Conservation (phyloP, 2,888 invertebrate species). For the Epinotia ramella region DNA sequence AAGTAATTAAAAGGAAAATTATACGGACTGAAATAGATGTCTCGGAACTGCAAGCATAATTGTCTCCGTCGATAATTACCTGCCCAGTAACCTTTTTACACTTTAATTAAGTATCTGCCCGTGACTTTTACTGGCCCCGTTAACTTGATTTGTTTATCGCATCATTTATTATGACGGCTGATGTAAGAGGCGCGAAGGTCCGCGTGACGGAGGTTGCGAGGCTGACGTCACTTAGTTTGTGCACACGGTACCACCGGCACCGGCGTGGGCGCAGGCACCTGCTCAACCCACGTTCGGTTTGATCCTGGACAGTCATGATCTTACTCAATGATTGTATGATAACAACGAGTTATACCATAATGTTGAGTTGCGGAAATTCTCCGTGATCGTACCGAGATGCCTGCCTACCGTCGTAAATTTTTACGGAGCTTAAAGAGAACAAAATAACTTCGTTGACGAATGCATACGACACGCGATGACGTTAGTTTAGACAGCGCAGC, state of each 20-base stretch:
- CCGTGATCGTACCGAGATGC: not conserved
- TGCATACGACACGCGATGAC: constrained; percentile 29
- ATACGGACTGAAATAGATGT: constrained; percentile 14
- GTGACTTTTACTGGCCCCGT: constrained; percentile 36
- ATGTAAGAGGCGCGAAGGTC: constrained; percentile 53
- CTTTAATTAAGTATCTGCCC: constrained; percentile 25
- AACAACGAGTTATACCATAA: constrained; percentile 4
- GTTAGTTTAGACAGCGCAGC: constrained; percentile 7
- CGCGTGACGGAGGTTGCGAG: constrained; percentile 69
- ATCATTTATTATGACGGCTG: constrained; percentile 38
- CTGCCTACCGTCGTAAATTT: constrained; percentile 22
- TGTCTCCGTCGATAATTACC: constrained; percentile 19
- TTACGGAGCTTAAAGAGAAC: constrained; percentile 26
- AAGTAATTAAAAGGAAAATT: constrained; percentile 6
- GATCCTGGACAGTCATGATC: constrained; percentile 46
- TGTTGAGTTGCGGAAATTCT: constrained; percentile 12
- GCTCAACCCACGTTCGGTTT: constrained; percentile 67
- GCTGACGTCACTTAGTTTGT: constrained; percentile 71
- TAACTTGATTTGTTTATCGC: constrained; percentile 33
- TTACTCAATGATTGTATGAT: constrained; percentile 38
- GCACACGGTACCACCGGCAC: constrained; percentile 76
- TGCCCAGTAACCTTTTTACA: constrained; percentile 22
- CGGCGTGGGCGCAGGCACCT: constrained; percentile 75
- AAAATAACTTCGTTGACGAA: constrained; percentile 14
- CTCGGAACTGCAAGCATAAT: constrained; percentile 10